Percentiles rank a stretch among this genome's conserved stretches.
Evolutionary conservation across 37 sponge, comb jelly and placozoan species (phyloP).

Genomic region (Theonella swinhoei): DNA sequence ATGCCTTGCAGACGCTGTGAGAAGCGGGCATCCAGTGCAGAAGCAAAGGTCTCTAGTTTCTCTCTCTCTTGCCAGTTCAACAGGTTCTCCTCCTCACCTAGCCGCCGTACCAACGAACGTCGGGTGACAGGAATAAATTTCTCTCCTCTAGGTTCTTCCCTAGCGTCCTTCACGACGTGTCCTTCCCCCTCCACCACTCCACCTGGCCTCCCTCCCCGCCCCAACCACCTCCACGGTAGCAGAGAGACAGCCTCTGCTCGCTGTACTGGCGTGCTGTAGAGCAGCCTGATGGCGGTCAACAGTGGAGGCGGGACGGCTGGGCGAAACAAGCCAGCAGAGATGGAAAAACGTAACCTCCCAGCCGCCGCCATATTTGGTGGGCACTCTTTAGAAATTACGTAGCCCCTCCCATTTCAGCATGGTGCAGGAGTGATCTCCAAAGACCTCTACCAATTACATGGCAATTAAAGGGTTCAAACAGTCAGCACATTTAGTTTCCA

Average conservation of each 20-base stretch:
- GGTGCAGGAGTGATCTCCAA: background rate
- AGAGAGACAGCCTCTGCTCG: background rate
- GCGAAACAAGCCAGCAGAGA: no score
- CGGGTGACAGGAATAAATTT: constrained; percentile 86
- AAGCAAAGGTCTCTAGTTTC: constrained; percentile 65
- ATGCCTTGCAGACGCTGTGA: constrained; percentile 57
- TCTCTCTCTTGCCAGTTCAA: constrained; percentile 55
- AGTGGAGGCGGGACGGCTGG: no score
- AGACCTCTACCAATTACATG: no score
- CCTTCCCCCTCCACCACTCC: background rate
- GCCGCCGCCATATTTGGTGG: no score
- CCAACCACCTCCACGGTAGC: background rate
- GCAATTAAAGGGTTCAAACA: no score
- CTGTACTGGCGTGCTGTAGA: background rate
- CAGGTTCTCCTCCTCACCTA: constrained; percentile 57
- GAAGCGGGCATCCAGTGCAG: constrained; percentile 71
- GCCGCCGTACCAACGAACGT: constrained; percentile 38
- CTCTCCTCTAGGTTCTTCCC: constrained; percentile 23
- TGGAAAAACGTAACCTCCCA: background rate
- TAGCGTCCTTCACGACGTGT: background rate
- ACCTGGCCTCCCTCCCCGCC: no score
- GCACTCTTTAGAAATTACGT: no score
- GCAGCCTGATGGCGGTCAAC: background rate
- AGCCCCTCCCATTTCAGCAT: background rate
- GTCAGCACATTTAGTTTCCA: background rate